Percentiles rank a stretch among this genome's conserved stretches.
Conservation (phyloP, 2,888 invertebrate species). For the Taphrorychus bicolor region DNA sequence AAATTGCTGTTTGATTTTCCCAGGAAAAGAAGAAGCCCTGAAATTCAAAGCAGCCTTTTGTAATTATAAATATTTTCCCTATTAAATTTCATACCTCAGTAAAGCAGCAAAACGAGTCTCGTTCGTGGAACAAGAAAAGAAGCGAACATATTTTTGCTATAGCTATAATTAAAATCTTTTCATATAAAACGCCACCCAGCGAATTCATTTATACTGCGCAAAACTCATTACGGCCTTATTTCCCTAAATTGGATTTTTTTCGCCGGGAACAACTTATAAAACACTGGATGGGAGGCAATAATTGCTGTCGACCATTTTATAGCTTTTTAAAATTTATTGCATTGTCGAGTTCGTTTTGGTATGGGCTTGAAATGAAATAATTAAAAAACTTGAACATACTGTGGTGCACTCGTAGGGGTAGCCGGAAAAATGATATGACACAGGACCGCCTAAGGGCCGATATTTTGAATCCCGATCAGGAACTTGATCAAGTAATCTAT, state of each 20-base stretch:
- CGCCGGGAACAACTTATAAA: neutral
- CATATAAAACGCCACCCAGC: constrained; percentile 2
- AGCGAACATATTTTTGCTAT: constrained; percentile 1
- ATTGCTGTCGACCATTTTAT: constrained; percentile 9
- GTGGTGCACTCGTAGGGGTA: no score
- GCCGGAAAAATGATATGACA: no score
- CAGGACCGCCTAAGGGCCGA: no score
- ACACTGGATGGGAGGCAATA: constrained; percentile 2
- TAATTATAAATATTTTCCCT: neutral
- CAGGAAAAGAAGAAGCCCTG: neutral
- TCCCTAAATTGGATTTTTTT: constrained; percentile 7
- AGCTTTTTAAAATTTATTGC: constrained; percentile 1
- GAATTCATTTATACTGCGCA: neutral
- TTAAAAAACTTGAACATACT: constrained; percentile 6
- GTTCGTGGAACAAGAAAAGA: neutral
- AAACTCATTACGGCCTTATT: constrained; percentile 3
- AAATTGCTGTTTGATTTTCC: neutral
- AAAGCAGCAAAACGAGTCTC: neutral
- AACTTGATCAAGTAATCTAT: no score
- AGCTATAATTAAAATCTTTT: constrained; percentile 10
- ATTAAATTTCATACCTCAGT: neutral
- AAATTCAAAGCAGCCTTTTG: neutral
- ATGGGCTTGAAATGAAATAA: neutral
- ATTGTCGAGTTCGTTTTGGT: neutral
- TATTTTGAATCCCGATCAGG: no score